A percentile compares a stretch with the other conserved stretches of the same genome.
Conservation (phyloP, 2,888 invertebrate species). For the Schizotus pectinicornis region DNA sequence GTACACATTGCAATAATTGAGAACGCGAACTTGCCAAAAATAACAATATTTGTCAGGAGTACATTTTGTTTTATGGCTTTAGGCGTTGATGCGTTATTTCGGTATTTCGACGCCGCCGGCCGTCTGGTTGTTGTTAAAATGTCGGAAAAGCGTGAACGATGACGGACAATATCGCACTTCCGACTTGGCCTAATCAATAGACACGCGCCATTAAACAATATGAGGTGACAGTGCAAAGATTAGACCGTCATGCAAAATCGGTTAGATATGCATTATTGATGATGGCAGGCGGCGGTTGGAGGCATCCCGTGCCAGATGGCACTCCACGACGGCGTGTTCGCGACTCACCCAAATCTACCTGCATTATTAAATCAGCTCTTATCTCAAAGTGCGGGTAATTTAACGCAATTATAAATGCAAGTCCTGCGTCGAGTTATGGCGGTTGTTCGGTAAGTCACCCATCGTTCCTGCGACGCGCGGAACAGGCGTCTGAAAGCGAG, state of each 20-base stretch:
- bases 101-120: neutral
- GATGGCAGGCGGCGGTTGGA: conserved; percentile 18
- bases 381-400: conserved; percentile 49
- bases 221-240: conserved; percentile 6
- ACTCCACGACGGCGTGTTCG: too few relatives aligned
- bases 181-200: neutral
- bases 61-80: conserved; percentile 32
- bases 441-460: conserved; percentile 5
- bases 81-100: conserved; percentile 24
- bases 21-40: conserved; percentile 26
- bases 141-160: too few relatives aligned
- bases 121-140: neutral
- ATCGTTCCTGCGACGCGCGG: neutral
- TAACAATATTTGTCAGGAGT: conserved; percentile 36
- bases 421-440: conserved; percentile 28
- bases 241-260: conserved; percentile 1
- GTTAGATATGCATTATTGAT: conserved; percentile 27
- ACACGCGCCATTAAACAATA: conserved; percentile 23
- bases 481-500: too few relatives aligned
- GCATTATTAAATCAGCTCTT: conserved; percentile 48
- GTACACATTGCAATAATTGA: conserved; percentile 13
- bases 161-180: neutral
- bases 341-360: conserved; percentile 29
- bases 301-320: conserved; percentile 4
- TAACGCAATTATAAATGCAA: conserved; percentile 53